These are phyloP conservation scores for Drosophila neoperkinsi DNA, from an alignment of 2,888 invertebrate genomes.

Conservation along the genomic window DNA sequence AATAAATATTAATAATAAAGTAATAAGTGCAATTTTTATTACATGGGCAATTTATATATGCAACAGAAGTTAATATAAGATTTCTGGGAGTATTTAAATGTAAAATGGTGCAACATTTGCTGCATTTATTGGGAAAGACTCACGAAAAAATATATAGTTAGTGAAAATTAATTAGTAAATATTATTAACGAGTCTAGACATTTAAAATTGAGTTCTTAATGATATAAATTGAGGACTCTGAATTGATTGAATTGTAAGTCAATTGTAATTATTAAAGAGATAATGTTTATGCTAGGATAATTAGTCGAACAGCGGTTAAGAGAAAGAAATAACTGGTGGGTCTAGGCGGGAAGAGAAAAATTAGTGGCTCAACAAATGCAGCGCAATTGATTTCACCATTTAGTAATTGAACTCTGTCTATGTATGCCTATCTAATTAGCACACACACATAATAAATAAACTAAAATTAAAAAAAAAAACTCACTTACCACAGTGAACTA, in stretches of 20 bases:
- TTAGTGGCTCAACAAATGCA: background rate
- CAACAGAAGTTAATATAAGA: too few relatives aligned
- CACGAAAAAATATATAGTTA: background rate
- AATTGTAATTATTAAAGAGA: background rate
- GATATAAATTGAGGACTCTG: background rate
- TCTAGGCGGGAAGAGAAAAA: background rate
- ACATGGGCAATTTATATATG: too few relatives aligned
- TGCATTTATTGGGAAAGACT: too few relatives aligned
- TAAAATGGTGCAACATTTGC: too few relatives aligned
- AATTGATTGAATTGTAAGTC: background rate
- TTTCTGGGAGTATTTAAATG: too few relatives aligned
- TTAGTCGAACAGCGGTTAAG: background rate
- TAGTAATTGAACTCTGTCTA: background rate
- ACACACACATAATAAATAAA: background rate
- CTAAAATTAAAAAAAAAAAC: background rate
- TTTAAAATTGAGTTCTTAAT: background rate
- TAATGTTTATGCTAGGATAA: background rate
- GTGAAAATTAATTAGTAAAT: background rate
- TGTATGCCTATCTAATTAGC: background rate
- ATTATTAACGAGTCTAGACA: background rate
- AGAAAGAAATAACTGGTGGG: background rate
- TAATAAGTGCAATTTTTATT: too few relatives aligned
- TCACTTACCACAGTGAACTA: conserved; percentile 91
- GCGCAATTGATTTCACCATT: background rate
- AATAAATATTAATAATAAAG: too few relatives aligned